These are phyloP conservation scores for Desmodus rotundus DNA, from an alignment of 2,113 vertebrate species.

Conservation along the genomic window DNA sequence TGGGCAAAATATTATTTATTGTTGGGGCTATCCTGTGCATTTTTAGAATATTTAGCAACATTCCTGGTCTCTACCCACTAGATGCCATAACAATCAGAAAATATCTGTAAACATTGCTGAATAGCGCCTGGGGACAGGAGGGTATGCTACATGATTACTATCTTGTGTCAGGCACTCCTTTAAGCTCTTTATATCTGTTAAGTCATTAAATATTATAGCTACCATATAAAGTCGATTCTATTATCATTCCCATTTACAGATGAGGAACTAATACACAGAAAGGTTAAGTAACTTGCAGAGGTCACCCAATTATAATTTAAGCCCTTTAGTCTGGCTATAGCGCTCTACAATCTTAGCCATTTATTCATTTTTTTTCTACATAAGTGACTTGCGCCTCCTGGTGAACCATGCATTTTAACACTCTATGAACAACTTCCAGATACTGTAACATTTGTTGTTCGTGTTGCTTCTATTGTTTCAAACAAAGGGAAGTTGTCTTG, in stretches of 20 bases:
- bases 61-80: not conserved
- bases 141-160: not conserved
- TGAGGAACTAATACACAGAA: not conserved
- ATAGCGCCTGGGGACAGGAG: not conserved
- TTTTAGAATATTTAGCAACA: not conserved
- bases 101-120: not conserved
- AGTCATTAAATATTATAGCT: not conserved
- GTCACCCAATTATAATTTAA: not conserved
- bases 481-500: not conserved
- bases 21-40: not conserved
- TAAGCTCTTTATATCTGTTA: not conserved
- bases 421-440: not conserved
- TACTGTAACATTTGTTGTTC: not conserved
- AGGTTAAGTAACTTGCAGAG: not conserved
- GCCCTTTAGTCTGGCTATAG: not conserved
- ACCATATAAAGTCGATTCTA: not conserved
- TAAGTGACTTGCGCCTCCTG: not conserved
- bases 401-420: not conserved
- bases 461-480: not conserved
- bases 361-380: not conserved
- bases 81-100: not conserved
- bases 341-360: rapidly evolving
- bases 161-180: not conserved
- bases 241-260: not conserved
- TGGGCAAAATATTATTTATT: not conserved